Percentiles rank a stretch among this genome's conserved stretches.
Conservation (phyloP, 1,140 invertebrate species). For the Tetramorium alpestre region DNA sequence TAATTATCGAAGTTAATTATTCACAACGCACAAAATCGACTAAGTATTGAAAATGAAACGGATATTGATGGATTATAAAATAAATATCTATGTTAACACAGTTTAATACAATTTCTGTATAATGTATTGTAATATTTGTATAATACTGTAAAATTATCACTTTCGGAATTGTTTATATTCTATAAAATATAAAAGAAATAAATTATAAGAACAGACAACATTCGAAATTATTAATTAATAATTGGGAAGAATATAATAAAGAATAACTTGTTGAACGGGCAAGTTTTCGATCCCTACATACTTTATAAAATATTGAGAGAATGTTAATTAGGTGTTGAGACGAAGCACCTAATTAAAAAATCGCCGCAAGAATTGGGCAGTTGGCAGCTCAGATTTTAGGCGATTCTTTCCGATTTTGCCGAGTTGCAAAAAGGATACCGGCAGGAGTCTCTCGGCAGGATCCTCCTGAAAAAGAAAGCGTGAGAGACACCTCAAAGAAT, state of each 20-base stretch:
- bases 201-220: background rate
- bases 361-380: constrained; percentile 22
- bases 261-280: background rate
- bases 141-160: background rate
- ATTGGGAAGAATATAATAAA: background rate
- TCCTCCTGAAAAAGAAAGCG: constrained; percentile 8
- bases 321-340: constrained; percentile 14
- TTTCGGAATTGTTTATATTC: background rate
- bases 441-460: background rate
- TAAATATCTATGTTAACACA: background rate
- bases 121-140: background rate
- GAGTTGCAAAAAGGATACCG: constrained; percentile 35
- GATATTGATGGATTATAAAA: constrained; percentile 32
- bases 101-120: background rate
- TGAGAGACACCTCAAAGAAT: constrained; percentile 24
- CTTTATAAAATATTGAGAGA: background rate
- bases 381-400: constrained; percentile 20
- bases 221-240: background rate
- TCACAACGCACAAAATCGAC: background rate
- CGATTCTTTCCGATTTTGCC: constrained; percentile 26
- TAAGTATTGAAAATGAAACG: background rate
- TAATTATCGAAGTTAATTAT: constrained; percentile 36
- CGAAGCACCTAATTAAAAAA: constrained; percentile 23
- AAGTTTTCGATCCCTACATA: background rate
- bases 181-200: constrained; percentile 1